Evolutionary conservation across 2,797 vertebrate species (phyloP).

Genomic region (Garrulus glandarius): DNA sequence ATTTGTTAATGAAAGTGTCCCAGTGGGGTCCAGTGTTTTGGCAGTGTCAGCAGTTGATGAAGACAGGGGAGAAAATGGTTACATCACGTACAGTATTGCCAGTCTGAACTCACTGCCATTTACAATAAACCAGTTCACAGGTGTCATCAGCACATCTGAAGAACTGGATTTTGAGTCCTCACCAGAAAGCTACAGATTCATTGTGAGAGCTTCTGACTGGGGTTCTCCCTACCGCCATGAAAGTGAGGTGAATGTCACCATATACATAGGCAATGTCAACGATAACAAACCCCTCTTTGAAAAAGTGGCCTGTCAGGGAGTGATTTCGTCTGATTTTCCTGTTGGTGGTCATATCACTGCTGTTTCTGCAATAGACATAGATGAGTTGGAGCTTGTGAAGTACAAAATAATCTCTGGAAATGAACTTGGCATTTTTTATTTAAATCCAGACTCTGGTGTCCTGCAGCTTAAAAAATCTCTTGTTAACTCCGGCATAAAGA

Average conservation of each 20-base stretch:
- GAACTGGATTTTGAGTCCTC: slow-evolving; percentile 94
- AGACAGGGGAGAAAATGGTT: slow-evolving; percentile 94
- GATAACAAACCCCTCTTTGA: slow-evolving; percentile 97
- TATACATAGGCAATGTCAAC: slow-evolving; percentile 90
- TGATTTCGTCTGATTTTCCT: slow-evolving; percentile 89
- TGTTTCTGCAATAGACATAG: slow-evolving; percentile 94
- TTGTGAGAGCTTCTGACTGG: slow-evolving; percentile 96
- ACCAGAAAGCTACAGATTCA: slow-evolving; percentile 88
- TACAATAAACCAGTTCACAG: slow-evolving; percentile 94
- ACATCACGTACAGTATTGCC: slow-evolving; percentile 95
- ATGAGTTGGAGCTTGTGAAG: slow-evolving; percentile 93
- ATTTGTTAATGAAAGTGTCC: slow-evolving; percentile 90
- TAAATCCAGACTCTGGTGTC: slow-evolving; percentile 95
- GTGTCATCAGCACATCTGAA: slow-evolving; percentile 86
- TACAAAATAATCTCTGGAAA: slow-evolving; percentile 97
- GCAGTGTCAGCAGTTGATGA: slow-evolving; percentile 86
- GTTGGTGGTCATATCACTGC: slow-evolving; percentile 90
- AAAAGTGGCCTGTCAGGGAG: slow-evolving; percentile 91
- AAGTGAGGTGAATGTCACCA: slow-evolving; percentile 92
- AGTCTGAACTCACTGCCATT: slow-evolving; percentile 88
- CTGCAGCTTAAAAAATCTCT: slow-evolving; percentile 86
- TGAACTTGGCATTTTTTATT: slow-evolving; percentile 88
- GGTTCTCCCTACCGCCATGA: slow-evolving; percentile 95
- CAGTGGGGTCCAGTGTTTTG: slow-evolving; percentile 83
- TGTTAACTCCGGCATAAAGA: slow-evolving; percentile 82